phyloP scores from a whole-genome alignment of 1,140 invertebrate species.

The Brachystomella parvula region DNA sequence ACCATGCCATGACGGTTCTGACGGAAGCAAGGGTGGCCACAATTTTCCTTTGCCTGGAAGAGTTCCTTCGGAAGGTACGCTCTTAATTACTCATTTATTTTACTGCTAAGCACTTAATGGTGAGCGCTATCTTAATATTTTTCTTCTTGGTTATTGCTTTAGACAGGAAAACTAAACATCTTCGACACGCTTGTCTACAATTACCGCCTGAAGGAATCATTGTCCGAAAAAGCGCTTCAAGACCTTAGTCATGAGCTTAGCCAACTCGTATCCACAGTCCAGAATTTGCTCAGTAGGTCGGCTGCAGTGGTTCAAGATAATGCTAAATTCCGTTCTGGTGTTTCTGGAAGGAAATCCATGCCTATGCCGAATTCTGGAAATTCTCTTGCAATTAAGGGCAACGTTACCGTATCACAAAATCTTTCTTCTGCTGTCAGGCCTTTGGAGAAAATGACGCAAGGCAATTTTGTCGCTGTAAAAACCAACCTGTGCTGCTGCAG shows the following conservation, averaged over 20 bases:
- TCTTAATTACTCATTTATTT: background rate
- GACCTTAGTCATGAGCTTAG: background rate
- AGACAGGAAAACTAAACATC: constrained; percentile 24
- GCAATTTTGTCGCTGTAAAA: background rate
- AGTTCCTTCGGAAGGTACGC: constrained; percentile 23
- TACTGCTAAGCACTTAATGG: background rate
- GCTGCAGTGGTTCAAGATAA: background rate
- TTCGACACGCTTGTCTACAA: constrained; percentile 30
- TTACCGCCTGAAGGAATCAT: constrained; percentile 21
- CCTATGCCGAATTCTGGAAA: background rate
- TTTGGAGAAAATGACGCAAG: background rate
- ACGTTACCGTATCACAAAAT: background rate
- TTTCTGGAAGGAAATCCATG: background rate
- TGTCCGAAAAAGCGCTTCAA: background rate
- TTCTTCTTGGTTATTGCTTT: background rate
- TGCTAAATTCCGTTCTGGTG: background rate
- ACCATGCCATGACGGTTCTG: background rate
- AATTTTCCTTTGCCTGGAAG: constrained; percentile 26
- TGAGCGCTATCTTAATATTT: background rate
- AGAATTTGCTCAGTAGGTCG: background rate
- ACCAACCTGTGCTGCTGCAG: background rate
- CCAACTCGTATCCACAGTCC: background rate
- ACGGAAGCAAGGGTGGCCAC: constrained; percentile 4
- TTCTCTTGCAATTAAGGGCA: background rate
- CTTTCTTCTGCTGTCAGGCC: background rate